These are phyloP conservation scores for Platichthys stellatus DNA, from an alignment of 2,113 vertebrate genomes.

Conservation along the genomic window DNA sequence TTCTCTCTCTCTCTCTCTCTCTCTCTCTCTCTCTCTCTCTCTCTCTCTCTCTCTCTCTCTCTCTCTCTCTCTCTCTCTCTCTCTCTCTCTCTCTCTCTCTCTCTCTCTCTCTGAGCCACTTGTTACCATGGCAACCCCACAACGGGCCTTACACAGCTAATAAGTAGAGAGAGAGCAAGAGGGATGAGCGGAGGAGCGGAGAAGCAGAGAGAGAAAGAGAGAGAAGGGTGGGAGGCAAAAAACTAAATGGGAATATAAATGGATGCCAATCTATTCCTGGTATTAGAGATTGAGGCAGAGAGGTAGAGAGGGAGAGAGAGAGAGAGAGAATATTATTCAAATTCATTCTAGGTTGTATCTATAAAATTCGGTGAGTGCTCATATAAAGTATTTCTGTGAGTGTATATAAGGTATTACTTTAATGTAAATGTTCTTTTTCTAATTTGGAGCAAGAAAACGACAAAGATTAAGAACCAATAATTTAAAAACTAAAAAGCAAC, in stretches of 20 bases:
- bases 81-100: slow-evolving; percentile 15
- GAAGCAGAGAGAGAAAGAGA: slow-evolving; percentile 16
- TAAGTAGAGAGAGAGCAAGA: slow-evolving; percentile 69
- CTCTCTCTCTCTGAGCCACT: slow-evolving; percentile 60
- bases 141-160: slow-evolving; percentile 79
- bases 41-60: slow-evolving; percentile 15
- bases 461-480: too few species aligned
- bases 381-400: slow-evolving; percentile 9
- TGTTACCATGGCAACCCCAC: slow-evolving; percentile 84
- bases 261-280: slow-evolving; percentile 65
- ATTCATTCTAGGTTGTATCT: not conserved
- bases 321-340: slow-evolving; percentile 11
- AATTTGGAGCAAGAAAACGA: too few species aligned
- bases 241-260: slow-evolving; percentile 56
- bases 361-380: slow-evolving; percentile 4
- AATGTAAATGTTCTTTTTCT: not conserved
- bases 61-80: not conserved
- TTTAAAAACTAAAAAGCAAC: too few species aligned
- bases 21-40: slow-evolving; percentile 19
- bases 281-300: slow-evolving; percentile 31
- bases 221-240: not conserved
- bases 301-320: not conserved
- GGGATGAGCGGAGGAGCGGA: slow-evolving; percentile 43
- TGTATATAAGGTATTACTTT: not conserved
- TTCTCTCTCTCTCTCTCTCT: slow-evolving; percentile 23